Evolutionary conservation across 2,113 vertebrate genomes (phyloP).

Genomic region (Gavia stellata): DNA sequence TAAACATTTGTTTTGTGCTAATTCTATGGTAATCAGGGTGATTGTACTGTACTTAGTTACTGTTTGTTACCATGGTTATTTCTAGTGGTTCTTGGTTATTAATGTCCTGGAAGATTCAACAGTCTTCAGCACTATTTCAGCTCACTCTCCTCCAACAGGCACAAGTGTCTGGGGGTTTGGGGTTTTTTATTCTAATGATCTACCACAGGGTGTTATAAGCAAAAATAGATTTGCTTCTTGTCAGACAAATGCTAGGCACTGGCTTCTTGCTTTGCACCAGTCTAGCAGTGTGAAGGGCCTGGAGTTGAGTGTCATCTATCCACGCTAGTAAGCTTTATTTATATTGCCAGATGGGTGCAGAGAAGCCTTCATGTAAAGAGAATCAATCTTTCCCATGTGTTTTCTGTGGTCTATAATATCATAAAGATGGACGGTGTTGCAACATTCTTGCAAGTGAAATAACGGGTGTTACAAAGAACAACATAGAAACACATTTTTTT

Average conservation of each 20-base stretch:
- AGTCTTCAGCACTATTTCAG: constrained; percentile 45
- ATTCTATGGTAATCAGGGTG: constrained; percentile 78
- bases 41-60: constrained; percentile 74
- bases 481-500: constrained; percentile 43
- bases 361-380: constrained; percentile 23
- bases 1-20: constrained; percentile 80
- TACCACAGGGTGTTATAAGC: background rate
- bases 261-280: background rate
- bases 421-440: constrained; percentile 36
- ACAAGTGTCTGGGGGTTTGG: background rate
- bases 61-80: constrained; percentile 79
- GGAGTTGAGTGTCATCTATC: constrained; percentile 12
- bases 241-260: background rate
- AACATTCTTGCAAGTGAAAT: constrained; percentile 23
- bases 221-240: constrained; percentile 46
- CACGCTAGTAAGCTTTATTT: constrained; percentile 31
- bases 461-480: background rate
- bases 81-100: constrained; percentile 71
- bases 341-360: constrained; percentile 27
- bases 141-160: constrained; percentile 20
- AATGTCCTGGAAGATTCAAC: constrained; percentile 67
- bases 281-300: constrained; percentile 28
- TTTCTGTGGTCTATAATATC: constrained; percentile 20
- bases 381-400: constrained; percentile 1
- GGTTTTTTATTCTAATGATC: constrained; percentile 17